Evolutionary conservation across 2,888 invertebrate genomes (phyloP).

Genomic region (Chrysolina americana): DNA sequence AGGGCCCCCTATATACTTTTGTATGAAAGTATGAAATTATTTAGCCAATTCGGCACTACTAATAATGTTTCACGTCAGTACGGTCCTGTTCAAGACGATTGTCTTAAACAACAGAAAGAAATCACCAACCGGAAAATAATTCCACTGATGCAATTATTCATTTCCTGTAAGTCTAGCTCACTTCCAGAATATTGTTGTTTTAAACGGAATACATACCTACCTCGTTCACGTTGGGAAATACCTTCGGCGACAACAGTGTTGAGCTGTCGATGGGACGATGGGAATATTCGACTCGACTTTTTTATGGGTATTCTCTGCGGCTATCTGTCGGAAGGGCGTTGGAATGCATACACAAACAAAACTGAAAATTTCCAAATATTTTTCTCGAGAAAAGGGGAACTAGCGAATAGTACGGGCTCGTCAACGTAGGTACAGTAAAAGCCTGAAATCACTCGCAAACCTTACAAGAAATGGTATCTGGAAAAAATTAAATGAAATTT

Average conservation of each 20-base stretch:
- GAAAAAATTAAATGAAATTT: no score
- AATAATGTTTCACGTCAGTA: not conserved
- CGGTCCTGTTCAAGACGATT: conserved; percentile 40
- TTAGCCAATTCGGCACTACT: not conserved
- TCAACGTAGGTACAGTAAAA: no score
- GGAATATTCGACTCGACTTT: not conserved
- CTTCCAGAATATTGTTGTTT: conserved; percentile 51
- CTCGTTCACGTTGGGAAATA: conserved; percentile 8
- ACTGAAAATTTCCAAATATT: not conserved
- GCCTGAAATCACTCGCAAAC: no score
- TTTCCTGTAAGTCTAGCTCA: conserved; percentile 62
- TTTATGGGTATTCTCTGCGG: not conserved
- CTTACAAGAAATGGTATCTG: no score
- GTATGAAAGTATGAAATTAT: not conserved
- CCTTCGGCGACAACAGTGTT: conserved; percentile 1
- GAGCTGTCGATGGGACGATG: conserved; percentile 11
- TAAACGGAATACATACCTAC: conserved; percentile 28
- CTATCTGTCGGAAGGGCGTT: not conserved
- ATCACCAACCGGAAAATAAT: conserved; percentile 67
- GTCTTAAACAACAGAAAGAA: conserved; percentile 59
- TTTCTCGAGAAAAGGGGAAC: no score
- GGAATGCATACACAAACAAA: not conserved
- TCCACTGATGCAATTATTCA: conserved; percentile 64
- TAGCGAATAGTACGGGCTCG: no score
- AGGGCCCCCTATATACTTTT: no score